These are phyloP conservation scores for Uropsilus gracilis DNA, from an alignment of 2,113 vertebrate species.

Conservation along the genomic window DNA sequence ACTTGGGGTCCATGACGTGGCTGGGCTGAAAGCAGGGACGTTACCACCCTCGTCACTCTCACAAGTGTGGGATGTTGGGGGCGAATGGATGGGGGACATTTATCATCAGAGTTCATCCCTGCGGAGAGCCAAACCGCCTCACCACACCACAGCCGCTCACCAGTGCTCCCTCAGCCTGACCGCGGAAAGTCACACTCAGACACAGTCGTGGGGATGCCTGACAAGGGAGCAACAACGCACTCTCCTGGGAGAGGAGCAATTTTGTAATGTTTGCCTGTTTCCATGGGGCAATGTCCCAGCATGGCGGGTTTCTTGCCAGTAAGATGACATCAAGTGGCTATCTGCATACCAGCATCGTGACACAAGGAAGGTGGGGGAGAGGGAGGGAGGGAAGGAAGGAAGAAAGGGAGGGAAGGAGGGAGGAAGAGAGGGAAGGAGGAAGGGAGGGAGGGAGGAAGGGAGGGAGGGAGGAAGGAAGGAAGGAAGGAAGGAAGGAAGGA, in stretches of 20 bases:
- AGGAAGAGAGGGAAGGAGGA: background rate
- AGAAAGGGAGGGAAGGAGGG: too few relatives aligned
- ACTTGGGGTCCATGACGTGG: background rate
- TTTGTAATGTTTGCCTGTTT: too few relatives aligned
- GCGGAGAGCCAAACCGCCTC: background rate
- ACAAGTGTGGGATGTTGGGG: background rate
- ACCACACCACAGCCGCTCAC: background rate
- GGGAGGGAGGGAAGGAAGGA: accelerated
- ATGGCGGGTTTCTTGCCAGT: background rate
- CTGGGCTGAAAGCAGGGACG: background rate
- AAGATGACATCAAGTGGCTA: accelerated
- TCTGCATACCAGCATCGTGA: accelerated
- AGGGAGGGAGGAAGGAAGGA: background rate
- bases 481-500: background rate
- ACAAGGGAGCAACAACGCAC: too few relatives aligned
- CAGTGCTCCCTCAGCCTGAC: background rate
- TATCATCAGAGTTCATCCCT: background rate
- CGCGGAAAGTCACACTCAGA: too few relatives aligned
- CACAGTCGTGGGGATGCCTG: background rate
- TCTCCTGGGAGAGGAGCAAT: accelerated
- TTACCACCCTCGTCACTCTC: background rate
- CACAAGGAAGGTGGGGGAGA: background rate
- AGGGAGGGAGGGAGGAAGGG: background rate
- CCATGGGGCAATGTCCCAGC: background rate
- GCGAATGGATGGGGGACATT: accelerated